Conservation (phyloP, 1,140 invertebrate genomes). For the Sitodiplosis mosellana region DNA sequence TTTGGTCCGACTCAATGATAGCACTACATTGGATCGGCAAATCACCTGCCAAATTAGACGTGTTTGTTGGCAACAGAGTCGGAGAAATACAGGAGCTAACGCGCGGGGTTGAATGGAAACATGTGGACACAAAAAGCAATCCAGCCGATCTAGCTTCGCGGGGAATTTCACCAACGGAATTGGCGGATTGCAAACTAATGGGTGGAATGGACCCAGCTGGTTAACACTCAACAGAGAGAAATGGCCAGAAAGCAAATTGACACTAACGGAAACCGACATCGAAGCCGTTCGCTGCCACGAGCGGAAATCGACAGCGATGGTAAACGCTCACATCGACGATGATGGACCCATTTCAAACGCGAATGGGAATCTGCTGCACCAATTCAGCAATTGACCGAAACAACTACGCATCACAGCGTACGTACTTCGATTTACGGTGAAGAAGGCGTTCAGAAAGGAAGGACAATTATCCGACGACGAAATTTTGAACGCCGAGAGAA, state of each 20-base stretch:
- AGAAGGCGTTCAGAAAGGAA: neutral
- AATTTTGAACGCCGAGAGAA: too few species aligned
- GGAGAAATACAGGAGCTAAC: constrained; percentile 14
- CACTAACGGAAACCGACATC: neutral
- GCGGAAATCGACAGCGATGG: neutral
- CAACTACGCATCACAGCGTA: neutral
- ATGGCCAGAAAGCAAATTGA: neutral
- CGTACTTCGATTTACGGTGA: neutral
- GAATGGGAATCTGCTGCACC: neutral
- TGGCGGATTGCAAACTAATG: constrained; percentile 13
- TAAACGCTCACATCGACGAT: neutral
- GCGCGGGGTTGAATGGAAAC: constrained; percentile 8
- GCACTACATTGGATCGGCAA: constrained; percentile 18
- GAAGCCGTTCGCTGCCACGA: neutral
- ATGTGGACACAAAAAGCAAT: constrained; percentile 17
- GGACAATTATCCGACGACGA: neutral
- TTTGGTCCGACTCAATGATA: constrained; percentile 18
- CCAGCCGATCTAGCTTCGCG: constrained; percentile 23
- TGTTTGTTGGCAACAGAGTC: neutral
- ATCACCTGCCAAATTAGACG: constrained; percentile 7
- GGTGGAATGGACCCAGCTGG: constrained; percentile 20
- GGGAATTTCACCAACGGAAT: constrained; percentile 3
- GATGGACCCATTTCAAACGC: neutral
- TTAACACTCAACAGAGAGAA: neutral
- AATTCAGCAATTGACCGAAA: neutral